phyloP scores from a whole-genome alignment of 2,888 invertebrate genomes.

The Melanophora roralis region DNA sequence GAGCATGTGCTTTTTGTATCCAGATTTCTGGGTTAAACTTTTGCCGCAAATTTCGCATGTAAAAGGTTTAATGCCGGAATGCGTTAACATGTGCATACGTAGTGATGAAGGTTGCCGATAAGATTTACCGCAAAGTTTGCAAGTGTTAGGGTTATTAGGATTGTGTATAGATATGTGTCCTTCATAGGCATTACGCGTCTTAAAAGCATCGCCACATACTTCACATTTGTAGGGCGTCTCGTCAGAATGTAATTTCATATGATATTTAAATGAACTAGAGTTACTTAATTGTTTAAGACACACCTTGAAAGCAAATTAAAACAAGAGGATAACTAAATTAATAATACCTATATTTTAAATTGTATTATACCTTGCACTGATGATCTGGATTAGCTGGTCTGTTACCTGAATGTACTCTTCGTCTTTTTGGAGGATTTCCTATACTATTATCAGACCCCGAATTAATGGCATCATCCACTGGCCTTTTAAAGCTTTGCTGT shows the following conservation, averaged over 20 bases:
- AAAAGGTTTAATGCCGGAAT: conserved; percentile 75
- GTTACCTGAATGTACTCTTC: conserved; percentile 36
- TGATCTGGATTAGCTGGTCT: conserved; percentile 66
- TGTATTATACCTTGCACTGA: conserved; percentile 66
- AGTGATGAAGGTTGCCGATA: conserved; percentile 75
- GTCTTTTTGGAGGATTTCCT: conserved; percentile 18
- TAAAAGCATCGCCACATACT: conserved; percentile 75
- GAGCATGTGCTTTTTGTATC: conserved; percentile 76
- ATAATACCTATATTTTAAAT: background rate
- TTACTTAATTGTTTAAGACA: conserved; percentile 75
- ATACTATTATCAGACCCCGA: conserved; percentile 31
- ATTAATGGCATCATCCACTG: conserved; percentile 5
- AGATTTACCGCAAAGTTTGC: conserved; percentile 72
- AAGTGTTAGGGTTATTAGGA: conserved; percentile 74
- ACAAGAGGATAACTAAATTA: no score
- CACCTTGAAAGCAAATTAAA: conserved; percentile 60
- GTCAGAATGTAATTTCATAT: conserved; percentile 76
- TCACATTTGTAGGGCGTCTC: conserved; percentile 72
- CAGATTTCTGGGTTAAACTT: conserved; percentile 76
- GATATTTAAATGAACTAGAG: conserved; percentile 74
- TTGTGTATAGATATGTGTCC: conserved; percentile 75
- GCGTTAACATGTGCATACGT: conserved; percentile 72
- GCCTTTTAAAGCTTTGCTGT: conserved; percentile 29
- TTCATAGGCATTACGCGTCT: conserved; percentile 75
- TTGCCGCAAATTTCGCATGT: conserved; percentile 75